These are phyloP conservation scores for Tretioscincus oriximinensis DNA, from an alignment of 2,113 vertebrate genomes.

Conservation along the genomic window DNA sequence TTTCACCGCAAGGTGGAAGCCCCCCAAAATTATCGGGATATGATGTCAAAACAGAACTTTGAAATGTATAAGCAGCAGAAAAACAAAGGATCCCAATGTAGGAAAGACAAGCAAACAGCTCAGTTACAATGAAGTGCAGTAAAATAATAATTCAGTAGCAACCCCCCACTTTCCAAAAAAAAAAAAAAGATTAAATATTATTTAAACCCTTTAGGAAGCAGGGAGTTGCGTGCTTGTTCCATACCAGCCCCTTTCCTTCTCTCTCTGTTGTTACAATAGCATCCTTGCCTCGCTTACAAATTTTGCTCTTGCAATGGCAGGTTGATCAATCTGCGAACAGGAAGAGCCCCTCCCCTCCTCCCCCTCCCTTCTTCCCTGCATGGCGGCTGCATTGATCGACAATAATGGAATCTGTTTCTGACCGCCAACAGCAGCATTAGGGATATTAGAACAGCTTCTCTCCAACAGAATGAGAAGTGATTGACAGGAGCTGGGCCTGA, in stretches of 20 bases:
- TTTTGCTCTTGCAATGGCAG: constrained; percentile 77
- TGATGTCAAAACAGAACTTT: constrained; percentile 40
- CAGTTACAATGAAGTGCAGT: constrained; percentile 62
- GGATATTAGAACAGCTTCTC: constrained; percentile 67
- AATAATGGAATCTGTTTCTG: constrained; percentile 76
- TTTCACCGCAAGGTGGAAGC: constrained; percentile 59
- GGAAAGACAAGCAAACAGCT: constrained; percentile 51
- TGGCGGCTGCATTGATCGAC: constrained; percentile 80
- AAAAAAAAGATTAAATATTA: constrained; percentile 59
- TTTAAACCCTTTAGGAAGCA: constrained; percentile 52
- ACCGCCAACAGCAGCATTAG: constrained; percentile 74
- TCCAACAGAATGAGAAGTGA: constrained; percentile 57
- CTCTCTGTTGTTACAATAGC: constrained; percentile 67
- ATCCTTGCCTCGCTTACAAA: constrained; percentile 67
- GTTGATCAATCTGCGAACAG: constrained; percentile 80
- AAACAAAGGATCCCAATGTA: constrained; percentile 58
- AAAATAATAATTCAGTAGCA: constrained; percentile 64
- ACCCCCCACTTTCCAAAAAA: constrained; percentile 16
- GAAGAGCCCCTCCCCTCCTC: constrained; percentile 74
- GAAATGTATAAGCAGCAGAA: constrained; percentile 50
- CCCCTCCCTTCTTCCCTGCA: constrained; percentile 67
- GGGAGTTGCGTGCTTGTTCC: constrained; percentile 37
- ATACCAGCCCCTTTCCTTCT: constrained; percentile 63
- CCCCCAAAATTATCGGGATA: too few species aligned
- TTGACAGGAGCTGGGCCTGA: constrained; percentile 55